Base-by-base conservation (phyloP, 2,113 vertebrate species). In the Colossoma macropomum region DNA sequence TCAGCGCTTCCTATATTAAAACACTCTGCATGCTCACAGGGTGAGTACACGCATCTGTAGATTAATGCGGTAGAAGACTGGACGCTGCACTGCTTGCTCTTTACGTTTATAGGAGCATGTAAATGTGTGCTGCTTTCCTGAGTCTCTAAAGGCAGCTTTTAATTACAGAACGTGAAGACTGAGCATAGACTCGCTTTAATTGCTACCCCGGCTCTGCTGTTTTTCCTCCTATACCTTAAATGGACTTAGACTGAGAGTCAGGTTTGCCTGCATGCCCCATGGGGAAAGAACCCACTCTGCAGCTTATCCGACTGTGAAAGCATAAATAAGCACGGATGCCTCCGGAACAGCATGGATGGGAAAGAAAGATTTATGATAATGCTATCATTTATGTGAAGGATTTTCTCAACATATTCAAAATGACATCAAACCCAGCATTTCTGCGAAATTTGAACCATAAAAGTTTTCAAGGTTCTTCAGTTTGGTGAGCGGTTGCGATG, bases 151-250 rank as follows among this genome's bases (percentile, higher is more conserved):
- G 92, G 88, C 86, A 80, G 16, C 50, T 87, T 89, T 91, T 92
- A 91, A 94, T 94, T 92, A 92, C 89, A 80, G 87, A 86, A 90
- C 90, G 90, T 92, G 91, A 91, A 89, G 87, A 83, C 81, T 90
- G 78, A 84, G 87, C 90, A 90, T 85, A 88, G 82, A 89, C 88
- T 87, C 85, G 86, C 89, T 93, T 90, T 89, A 89, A 92, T 93
- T 89, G 79, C 81, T 85, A 87, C 90, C 83, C 74, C 80, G 89
- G 90, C 52, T 75, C 54, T 59, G 86, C 79, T 89, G 82, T 84
- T 84, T 88, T 91, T 88, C 86, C 84, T 84, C 89, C 88, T 89
- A 91, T 93, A 90, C 89, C 59, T 87, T 84, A 90, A 84, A 89
- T 88, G 84, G 87, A 90, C 86, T 85, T 21, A 28, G 84, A 83